Evolutionary conservation across 2,888 invertebrate genomes (phyloP).

Genomic region (Tanypteryx hageni): DNA sequence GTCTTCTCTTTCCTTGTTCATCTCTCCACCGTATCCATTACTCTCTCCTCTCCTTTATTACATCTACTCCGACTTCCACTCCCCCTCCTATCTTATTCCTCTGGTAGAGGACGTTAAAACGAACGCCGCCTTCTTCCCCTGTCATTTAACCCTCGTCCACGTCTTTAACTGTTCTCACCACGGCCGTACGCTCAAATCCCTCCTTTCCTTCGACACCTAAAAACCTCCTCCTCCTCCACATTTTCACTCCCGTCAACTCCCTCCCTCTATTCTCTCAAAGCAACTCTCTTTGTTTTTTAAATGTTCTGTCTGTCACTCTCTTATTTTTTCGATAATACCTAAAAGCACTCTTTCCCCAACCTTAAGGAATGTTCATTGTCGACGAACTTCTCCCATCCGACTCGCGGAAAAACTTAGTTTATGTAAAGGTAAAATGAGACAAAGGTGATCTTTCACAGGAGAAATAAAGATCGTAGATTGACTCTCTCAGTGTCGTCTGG

Average conservation of each 20-base stretch:
- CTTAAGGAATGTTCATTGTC: conserved; percentile 29
- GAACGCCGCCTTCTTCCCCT: neutral
- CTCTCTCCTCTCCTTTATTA: too few relatives aligned
- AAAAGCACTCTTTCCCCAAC: neutral
- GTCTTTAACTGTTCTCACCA: neutral
- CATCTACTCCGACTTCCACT: too few relatives aligned
- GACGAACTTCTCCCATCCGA: neutral
- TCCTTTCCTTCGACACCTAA: neutral
- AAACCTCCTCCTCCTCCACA: neutral
- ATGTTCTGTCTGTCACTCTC: neutral
- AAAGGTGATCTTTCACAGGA: neutral
- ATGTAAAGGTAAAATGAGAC: neutral
- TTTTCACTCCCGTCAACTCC: neutral
- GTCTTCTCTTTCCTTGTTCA: too few relatives aligned
- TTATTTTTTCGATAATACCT: neutral
- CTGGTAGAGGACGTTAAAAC: neutral
- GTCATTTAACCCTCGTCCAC: neutral
- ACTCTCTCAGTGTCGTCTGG: too few relatives aligned
- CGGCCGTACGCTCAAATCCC: neutral
- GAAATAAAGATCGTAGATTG: too few relatives aligned
- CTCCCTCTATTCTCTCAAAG: neutral
- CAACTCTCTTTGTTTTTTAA: neutral
- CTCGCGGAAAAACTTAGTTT: neutral
- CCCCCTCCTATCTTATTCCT: neutral
- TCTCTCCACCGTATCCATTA: too few relatives aligned